phyloP scores from a whole-genome alignment of 1,140 invertebrate species.

The Liolophura sinensis region DNA sequence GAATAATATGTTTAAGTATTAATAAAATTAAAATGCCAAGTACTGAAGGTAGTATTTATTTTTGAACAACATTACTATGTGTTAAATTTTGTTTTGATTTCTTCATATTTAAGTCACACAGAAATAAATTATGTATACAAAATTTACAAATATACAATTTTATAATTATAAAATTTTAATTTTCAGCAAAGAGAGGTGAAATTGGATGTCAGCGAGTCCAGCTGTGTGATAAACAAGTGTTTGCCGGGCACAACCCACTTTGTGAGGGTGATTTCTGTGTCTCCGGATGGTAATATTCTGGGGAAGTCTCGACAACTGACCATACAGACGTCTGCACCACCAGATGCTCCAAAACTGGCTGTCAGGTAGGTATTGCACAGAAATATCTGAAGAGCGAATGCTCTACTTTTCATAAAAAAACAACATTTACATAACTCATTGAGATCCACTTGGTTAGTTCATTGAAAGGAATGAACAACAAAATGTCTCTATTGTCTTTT shows the following conservation, averaged over 20 bases:
- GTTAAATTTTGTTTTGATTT: too few species aligned
- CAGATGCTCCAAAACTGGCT: constrained; percentile 43
- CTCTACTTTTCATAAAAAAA: too few species aligned
- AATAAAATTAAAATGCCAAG: too few species aligned
- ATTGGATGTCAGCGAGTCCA: constrained; percentile 44
- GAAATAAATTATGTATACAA: background rate
- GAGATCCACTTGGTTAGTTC: too few species aligned
- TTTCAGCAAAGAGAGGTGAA: constrained; percentile 52
- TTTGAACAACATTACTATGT: too few species aligned
- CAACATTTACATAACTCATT: too few species aligned
- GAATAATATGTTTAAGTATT: too few species aligned
- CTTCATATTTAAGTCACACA: background rate
- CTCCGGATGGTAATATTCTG: constrained; percentile 42
- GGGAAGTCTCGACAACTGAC: constrained; percentile 54
- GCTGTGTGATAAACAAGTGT: constrained; percentile 57
- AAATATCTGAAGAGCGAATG: too few species aligned
- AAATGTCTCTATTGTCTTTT: too few species aligned
- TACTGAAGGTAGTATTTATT: too few species aligned
- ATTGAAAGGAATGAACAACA: too few species aligned
- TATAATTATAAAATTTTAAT: too few species aligned
- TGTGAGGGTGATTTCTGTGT: constrained; percentile 48
- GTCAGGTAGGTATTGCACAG: constrained; percentile 43
- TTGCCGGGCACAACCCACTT: constrained; percentile 56
- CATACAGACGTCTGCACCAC: constrained; percentile 56
- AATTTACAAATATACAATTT: constrained; percentile 4